phyloP scores from a whole-genome alignment of 2,888 invertebrate genomes.

The Pollenia amentaria region DNA sequence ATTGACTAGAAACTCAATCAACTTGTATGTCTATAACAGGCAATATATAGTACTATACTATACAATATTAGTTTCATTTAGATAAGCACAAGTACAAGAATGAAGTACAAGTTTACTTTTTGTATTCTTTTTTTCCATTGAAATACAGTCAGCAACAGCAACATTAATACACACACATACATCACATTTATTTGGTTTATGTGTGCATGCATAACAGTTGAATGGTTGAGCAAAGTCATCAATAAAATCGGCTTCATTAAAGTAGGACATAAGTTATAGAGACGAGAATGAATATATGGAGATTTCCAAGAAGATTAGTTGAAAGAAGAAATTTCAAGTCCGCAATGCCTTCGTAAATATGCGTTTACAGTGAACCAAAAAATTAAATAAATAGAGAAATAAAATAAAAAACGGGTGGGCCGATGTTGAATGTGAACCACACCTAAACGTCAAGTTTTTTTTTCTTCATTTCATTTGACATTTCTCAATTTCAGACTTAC shows the following conservation, averaged over 20 bases:
- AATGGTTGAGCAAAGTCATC: constrained; percentile 70
- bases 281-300: background rate
- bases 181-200: constrained; percentile 10
- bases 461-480: no score
- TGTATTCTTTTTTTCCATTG: constrained; percentile 3
- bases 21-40: constrained; percentile 76
- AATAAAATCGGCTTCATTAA: constrained; percentile 67
- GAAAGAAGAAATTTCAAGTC: no score
- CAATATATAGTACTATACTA: constrained; percentile 38
- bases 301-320: background rate
- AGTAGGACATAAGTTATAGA: constrained; percentile 48
- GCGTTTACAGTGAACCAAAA: no score
- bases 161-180: constrained; percentile 2
- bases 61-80: constrained; percentile 57
- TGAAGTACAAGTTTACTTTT: background rate
- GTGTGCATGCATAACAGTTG: constrained; percentile 57
- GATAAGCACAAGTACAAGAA: constrained; percentile 5
- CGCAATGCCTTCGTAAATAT: no score
- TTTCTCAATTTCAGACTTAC: no score
- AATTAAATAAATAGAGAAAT: no score
- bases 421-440: no score
- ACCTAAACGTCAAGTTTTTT: no score
- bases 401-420: no score
- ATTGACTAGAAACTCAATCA: constrained; percentile 77
- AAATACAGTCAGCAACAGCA: constrained; percentile 10